A percentile compares a stretch with the other conserved stretches of the same genome.
Evolutionary conservation across 2,113 vertebrate species (phyloP).

Genomic region (Corydoras sp.): DNA sequence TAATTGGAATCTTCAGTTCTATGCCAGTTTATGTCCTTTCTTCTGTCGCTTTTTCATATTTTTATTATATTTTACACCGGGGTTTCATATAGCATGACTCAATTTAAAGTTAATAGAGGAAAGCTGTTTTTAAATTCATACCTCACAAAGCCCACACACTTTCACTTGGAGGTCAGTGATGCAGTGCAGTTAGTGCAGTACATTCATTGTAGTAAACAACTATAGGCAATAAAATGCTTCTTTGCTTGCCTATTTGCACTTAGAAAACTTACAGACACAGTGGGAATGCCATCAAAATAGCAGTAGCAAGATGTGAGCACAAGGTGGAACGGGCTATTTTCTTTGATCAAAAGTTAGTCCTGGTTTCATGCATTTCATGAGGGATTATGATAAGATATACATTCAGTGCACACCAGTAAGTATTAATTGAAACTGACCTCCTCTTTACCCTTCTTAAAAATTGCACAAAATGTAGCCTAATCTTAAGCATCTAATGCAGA

Average conservation of each 20-base stretch:
- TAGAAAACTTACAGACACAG: not conserved
- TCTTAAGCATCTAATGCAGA: not conserved
- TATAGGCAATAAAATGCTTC: not conserved
- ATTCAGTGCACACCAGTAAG: not conserved
- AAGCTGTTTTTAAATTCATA: not conserved
- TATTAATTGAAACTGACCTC: slow-evolving; percentile 5
- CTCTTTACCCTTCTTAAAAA: not conserved
- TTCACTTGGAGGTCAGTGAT: not conserved
- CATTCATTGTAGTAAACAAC: not conserved
- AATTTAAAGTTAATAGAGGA: not conserved
- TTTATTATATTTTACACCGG: too few species aligned
- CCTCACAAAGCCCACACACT: not conserved
- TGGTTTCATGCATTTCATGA: not conserved
- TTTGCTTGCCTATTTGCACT: not conserved
- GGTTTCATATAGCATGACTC: not conserved
- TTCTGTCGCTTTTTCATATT: too few species aligned
- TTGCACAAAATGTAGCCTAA: not conserved
- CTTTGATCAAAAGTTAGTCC: not conserved
- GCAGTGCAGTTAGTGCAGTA: not conserved
- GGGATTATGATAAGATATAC: not conserved
- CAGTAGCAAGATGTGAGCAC: not conserved
- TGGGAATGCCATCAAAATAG: not conserved
- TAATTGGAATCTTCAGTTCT: too few species aligned
- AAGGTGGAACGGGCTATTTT: not conserved
- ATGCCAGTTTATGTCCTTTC: too few species aligned